Conservation (phyloP, 2,888 invertebrate species). For the Lordiphosa andalusiaca region DNA sequence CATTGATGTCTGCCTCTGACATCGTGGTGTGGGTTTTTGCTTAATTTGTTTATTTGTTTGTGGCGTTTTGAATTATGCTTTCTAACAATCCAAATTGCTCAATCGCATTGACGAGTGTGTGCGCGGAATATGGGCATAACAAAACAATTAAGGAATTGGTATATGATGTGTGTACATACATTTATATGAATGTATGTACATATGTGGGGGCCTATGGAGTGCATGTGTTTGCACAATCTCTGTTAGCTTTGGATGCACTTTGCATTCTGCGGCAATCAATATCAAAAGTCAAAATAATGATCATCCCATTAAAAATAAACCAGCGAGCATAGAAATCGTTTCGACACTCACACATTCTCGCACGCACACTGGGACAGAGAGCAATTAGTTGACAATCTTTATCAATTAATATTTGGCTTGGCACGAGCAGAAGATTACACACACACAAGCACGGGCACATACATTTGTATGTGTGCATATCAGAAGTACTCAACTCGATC, state of each 20-base stretch:
- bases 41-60: conserved; percentile 13
- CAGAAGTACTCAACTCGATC: background rate
- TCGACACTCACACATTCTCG: background rate
- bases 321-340: background rate
- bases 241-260: background rate
- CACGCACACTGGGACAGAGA: conserved; percentile 4
- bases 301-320: background rate
- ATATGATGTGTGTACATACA: conserved; percentile 1
- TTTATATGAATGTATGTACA: background rate
- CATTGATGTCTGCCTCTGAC: background rate
- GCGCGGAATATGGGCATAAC: conserved; percentile 6
- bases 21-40: conserved; percentile 9
- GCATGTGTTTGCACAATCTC: conserved; percentile 3
- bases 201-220: background rate
- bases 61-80: conserved; percentile 11
- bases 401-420: conserved; percentile 20
- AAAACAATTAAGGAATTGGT: conserved; percentile 4
- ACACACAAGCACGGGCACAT: conserved; percentile 5
- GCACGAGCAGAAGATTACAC: background rate
- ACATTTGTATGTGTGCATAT: conserved; percentile 6
- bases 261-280: background rate
- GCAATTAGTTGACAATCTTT: conserved; percentile 15
- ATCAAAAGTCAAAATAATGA: background rate
- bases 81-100: conserved; percentile 4
- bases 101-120: conserved; percentile 3